Evolutionary conservation across 2,888 invertebrate genomes (phyloP), one percentile per base, ranked within the genome.

Genomic region (Aspidiotus rigidus): DNA sequence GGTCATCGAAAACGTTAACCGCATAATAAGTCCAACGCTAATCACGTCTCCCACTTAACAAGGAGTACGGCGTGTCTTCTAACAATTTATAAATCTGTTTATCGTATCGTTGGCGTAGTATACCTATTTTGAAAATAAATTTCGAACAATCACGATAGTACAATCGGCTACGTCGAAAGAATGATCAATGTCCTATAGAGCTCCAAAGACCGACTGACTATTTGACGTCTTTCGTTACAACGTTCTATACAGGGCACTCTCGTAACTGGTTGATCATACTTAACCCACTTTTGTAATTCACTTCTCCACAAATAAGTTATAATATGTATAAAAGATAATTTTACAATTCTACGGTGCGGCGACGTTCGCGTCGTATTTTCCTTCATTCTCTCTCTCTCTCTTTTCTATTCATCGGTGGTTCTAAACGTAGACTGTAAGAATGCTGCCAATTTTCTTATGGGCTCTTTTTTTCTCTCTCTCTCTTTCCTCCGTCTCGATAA

Each of bases 281-380:
- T 49, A 49, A 49, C 49, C 49, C n/a, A 49, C 49, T 49, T 49
- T 49, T 49, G 49, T 49, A 49, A 49, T 49, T 49, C 49, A 49
- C 49, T n/a, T 13, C 49, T 49, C n/a, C 49, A 49, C 49, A n/a
- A 49, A 49, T 49, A 49, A 11, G n/a, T n/a, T 11, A 49, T 28
- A 28, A 28, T 28, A 28, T 28, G 28, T 28, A 28, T 28, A 28
- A 28, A 28, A 28, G 28, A 11, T 49, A 49, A 49, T 49, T 49
- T 49, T 49, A 49, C 49, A 49, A 49, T 49, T n/a, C 49, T 11
- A 49, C 11, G n/a, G n/a, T 11, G 10, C 49, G n/a, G 49, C 49
- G n/a, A 11, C 49, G 49, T 13, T 49, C 28, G 28, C 28, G 28
- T 28, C 28, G 10, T 49, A 49, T 49, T 49, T 49, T 13, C 49